Percentiles rank a stretch among this genome's conserved stretches.
phyloP scores from a whole-genome alignment of 2,113 vertebrate genomes.

The Ophthalmotilapia sp. region DNA sequence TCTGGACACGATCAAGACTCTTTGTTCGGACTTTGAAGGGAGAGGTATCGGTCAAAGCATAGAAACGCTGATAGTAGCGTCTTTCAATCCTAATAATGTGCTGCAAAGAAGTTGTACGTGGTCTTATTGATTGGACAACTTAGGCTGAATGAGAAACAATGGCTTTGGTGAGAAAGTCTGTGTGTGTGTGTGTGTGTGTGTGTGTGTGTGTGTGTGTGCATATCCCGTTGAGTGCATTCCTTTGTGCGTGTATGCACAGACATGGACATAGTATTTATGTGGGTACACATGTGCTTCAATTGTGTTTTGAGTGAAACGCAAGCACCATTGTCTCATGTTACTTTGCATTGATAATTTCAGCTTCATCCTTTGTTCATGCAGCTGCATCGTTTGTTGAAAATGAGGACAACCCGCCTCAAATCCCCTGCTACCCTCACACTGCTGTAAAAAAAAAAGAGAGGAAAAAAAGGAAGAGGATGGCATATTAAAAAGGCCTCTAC shows the following conservation, averaged over 20 bases:
- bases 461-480: background rate
- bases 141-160: slow-evolving; percentile 34
- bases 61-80: slow-evolving; percentile 30
- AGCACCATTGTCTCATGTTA: slow-evolving; percentile 42
- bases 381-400: slow-evolving; percentile 46
- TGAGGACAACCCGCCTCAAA: slow-evolving; percentile 42
- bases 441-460: background rate
- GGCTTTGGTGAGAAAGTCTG: background rate
- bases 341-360: slow-evolving; percentile 55
- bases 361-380: slow-evolving; percentile 52
- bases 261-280: background rate
- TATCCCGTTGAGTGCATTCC: background rate
- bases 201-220: background rate
- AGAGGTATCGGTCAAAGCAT: slow-evolving; percentile 32
- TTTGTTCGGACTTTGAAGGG: slow-evolving; percentile 45
- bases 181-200: background rate
- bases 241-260: background rate
- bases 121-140: slow-evolving; percentile 44
- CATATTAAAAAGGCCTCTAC: slow-evolving; percentile 22
- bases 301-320: slow-evolving; percentile 36
- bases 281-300: slow-evolving; percentile 23
- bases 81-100: slow-evolving; percentile 49
- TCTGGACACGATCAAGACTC: slow-evolving; percentile 21
- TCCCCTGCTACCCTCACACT: slow-evolving; percentile 15
- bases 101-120: slow-evolving; percentile 27